A percentile compares a stretch with the other conserved stretches of the same genome.
phyloP scores from a whole-genome alignment of 2,113 vertebrate genomes.

The Chlamydotis undulata region DNA sequence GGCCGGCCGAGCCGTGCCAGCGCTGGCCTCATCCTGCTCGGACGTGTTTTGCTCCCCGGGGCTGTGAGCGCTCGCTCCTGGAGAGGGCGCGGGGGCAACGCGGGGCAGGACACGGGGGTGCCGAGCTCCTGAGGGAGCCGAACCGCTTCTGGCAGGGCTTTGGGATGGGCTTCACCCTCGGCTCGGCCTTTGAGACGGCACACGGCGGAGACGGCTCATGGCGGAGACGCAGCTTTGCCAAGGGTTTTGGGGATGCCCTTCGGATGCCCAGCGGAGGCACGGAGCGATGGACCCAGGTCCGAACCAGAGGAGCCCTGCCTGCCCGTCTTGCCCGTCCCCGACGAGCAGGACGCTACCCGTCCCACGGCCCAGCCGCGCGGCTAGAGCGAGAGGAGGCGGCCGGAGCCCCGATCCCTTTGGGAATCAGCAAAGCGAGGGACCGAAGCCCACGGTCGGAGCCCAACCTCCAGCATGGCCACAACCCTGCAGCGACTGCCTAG shows the following conservation, averaged over 20 bases:
- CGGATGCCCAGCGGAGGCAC: background rate
- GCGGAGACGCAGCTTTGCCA: background rate
- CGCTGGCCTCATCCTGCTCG: background rate
- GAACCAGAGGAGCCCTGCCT: background rate
- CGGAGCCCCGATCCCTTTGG: background rate
- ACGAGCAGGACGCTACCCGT: background rate
- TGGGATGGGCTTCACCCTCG: background rate
- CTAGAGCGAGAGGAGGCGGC: background rate
- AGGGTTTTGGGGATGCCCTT: background rate
- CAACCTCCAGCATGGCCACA: accelerated
- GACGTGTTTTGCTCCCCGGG: background rate
- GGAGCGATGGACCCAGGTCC: accelerated
- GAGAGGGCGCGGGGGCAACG: accelerated
- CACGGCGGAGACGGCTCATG: too few relatives aligned
- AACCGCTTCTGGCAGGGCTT: background rate
- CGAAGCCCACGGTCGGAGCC: accelerated
- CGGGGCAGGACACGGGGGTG: background rate
- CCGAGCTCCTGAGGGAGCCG: background rate
- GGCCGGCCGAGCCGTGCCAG: background rate
- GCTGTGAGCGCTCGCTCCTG: too few relatives aligned
- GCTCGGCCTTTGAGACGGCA: background rate
- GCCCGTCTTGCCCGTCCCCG: background rate
- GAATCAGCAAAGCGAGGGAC: background rate
- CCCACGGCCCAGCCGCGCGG: accelerated
- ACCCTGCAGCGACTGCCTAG: accelerated